Base-by-base conservation (phyloP, 2,888 invertebrate species). In the Melanostoma scalare region DNA sequence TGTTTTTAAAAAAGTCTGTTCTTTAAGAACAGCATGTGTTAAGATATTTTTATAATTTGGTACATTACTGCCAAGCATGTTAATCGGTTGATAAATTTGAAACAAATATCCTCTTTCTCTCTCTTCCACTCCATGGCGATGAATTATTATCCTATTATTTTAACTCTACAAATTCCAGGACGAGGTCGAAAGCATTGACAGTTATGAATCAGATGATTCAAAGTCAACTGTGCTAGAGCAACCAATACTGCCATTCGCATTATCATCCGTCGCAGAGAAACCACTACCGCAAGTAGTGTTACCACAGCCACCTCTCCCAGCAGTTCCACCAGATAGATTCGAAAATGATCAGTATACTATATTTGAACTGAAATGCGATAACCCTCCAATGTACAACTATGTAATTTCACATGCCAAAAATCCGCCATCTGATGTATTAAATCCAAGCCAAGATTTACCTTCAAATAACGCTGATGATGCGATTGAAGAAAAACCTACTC, bases 91-190 rank as follows among this genome's bases (percentile, higher is more conserved):
- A 72, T 56, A 6, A 38, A 40, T 10, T 72, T 44, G 42, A 36
- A 53, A 53, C n/a, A 48, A 3, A 10, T 60, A 46, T 58, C 40
- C 50, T 73, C 9, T 69, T 33, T 31, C 52, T 68, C 8, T 55
- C 58, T 67, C 55, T 65, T 42, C 60, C 58, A 60, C 69, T 53
- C 63, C 61, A 73, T 61, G 74, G 61, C 58, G 73, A 79, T 75
- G 31, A 84, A 84, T 84, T 78, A 84, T 84, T 78, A 84, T 84
- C 84, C 69, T 84, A 84, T 82, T 82, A 74, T 84, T 84, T 84
- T 84, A 84, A 84, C 84, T 78, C 78, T 84, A 84, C 84, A 84
- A 71, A 79, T 84, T 84, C 48, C 84, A 84, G 84, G 71, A 60
- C 4, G 67, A 84, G 67, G 53, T 35, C 42, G 36, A 73, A n/a